Base-by-base conservation (phyloP, 2,797 vertebrate genomes). In the Tangara arthus region DNA sequence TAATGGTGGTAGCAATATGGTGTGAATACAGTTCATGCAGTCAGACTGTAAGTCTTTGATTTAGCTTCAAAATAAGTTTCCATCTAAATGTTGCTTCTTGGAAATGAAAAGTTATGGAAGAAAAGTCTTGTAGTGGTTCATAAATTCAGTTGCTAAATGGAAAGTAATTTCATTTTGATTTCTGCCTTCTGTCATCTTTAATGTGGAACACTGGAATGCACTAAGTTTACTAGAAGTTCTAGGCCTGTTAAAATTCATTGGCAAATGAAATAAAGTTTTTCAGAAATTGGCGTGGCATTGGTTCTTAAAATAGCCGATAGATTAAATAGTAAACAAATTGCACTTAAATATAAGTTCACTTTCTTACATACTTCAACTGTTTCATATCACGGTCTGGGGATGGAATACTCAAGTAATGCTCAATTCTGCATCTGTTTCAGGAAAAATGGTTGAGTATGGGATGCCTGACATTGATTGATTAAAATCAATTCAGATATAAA, bases 1-100 rank as follows among this genome's bases (percentile, higher is more conserved):
- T 90, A 89, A 72, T 63, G 64, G 15, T 83, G n/a, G 13, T 68
- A 79, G 52, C 39, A 63, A 16, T 87, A 65, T 69, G 53, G 41
- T 91, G 66, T 76, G 35, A 89, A 30, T 61, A 78, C 39, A 20
- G 82, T 84, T 42, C 22, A 61, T 85, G 34, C 32, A 28, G 44
- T 53, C 26, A 59, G 89, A 86, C 27, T 65, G 19, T 82, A 81
- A 68, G 42, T 66, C 37, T 75, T 65, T 27, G 42, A 28, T 96
- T 95, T 96, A 93, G 87, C 79, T 64, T 7, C 30, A 55, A 44
- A 90, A 69, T 84, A 77, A 85, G 78, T 82, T 94, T 94, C 83
- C 52, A 61, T 90, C 87, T 91, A 71, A 75, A 87, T 89, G 83
- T 64, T 70, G 26, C 34, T 89, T 27, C 30, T 15, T 59, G 41